A percentile compares a stretch with the other conserved stretches of the same genome.
Conservation (phyloP, 2,797 vertebrate species). For the Trachurus trachurus region DNA sequence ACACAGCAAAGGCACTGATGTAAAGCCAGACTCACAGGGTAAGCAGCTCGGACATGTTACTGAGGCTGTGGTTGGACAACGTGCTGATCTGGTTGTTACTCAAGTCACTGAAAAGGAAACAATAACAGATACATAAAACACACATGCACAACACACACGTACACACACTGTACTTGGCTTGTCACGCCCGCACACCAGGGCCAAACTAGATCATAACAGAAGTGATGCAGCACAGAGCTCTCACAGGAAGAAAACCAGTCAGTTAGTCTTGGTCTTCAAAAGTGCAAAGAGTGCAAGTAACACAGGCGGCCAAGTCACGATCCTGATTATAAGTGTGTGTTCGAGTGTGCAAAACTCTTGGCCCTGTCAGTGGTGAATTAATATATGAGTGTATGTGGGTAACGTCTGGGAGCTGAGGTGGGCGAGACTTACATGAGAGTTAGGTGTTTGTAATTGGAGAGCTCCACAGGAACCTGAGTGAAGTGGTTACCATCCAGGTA, state of each 20-base stretch:
- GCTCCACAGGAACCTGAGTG: slow-evolving; percentile 95
- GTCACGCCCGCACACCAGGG: slow-evolving; percentile 13
- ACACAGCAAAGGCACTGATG: slow-evolving; percentile 51
- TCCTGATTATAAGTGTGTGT: slow-evolving; percentile 14
- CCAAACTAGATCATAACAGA: slow-evolving; percentile 29
- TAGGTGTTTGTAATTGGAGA: slow-evolving; percentile 97
- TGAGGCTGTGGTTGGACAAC: slow-evolving; percentile 99
- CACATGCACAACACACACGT: slow-evolving; percentile 55
- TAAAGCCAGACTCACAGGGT: slow-evolving; percentile 95
- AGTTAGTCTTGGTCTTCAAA: slow-evolving; percentile 59
- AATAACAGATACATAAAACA: slow-evolving; percentile 75
- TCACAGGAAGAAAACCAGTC: slow-evolving; percentile 30
- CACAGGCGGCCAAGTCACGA: slow-evolving; percentile 37
- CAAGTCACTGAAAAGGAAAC: slow-evolving; percentile 96
- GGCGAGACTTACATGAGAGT: slow-evolving; percentile 94
- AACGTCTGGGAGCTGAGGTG: not conserved
- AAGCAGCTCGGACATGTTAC: slow-evolving; percentile 99
- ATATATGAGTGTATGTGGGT: slow-evolving; percentile 17
- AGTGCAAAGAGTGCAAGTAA: slow-evolving; percentile 36
- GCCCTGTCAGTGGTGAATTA: slow-evolving; percentile 2
- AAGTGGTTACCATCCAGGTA: slow-evolving; percentile 99
- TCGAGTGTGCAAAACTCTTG: slow-evolving; percentile 27
- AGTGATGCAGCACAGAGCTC: slow-evolving; percentile 42
- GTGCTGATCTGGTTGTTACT: slow-evolving; percentile 99
- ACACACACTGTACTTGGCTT: slow-evolving; percentile 12